phyloP scores from a whole-genome alignment of 2,888 invertebrate species.

The Deroplatys truncata region DNA sequence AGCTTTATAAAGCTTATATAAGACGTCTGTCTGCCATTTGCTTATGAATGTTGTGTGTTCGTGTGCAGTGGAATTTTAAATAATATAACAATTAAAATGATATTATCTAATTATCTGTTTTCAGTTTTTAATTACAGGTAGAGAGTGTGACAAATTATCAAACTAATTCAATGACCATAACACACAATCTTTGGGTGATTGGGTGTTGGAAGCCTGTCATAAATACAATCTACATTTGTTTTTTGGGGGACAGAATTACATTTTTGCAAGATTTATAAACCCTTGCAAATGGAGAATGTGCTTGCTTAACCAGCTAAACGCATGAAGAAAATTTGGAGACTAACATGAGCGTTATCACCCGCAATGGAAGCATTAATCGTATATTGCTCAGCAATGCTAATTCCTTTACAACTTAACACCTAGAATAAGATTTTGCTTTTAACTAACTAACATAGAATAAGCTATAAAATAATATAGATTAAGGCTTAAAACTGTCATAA shows the following conservation, averaged over 20 bases:
- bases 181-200: not conserved
- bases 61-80: not conserved
- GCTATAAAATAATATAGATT: not conserved
- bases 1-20: not conserved
- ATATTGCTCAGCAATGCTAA: conserved; percentile 23
- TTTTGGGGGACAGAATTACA: conserved; percentile 1
- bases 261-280: not conserved
- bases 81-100: not conserved
- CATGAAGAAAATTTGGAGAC: conserved; percentile 5
- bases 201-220: not conserved
- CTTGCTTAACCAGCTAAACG: not conserved
- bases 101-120: not conserved
- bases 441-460: not conserved
- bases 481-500: not conserved
- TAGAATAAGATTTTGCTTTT: not conserved
- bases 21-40: not conserved
- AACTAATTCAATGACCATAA: not conserved
- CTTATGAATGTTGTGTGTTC: not conserved
- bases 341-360: not conserved
- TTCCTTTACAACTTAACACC: not conserved
- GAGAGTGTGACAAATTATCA: not conserved
- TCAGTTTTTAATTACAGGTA: conserved; percentile 1
- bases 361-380: not conserved
- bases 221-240: not conserved
- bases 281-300: conserved; percentile 5